These are phyloP conservation scores for Drymodes brunneopygia DNA, from an alignment of 2,113 vertebrate genomes.

Conservation along the genomic window DNA sequence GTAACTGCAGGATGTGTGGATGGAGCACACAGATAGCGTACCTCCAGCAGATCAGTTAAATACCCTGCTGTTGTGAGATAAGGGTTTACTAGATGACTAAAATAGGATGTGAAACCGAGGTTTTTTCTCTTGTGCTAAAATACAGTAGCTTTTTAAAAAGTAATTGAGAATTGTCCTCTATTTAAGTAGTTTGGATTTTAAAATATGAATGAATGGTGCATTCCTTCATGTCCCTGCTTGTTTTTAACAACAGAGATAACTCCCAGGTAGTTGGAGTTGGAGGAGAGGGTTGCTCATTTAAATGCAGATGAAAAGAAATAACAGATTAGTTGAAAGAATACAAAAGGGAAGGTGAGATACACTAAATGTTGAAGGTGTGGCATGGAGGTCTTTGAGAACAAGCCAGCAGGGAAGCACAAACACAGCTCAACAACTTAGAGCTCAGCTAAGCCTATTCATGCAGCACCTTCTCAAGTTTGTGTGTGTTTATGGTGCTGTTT, in stretches of 20 bases:
- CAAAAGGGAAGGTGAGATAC: neutral
- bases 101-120: constrained; percentile 43
- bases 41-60: neutral
- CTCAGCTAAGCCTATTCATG: neutral
- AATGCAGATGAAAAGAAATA: neutral
- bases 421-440: neutral
- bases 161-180: neutral
- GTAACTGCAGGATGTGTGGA: constrained; percentile 57
- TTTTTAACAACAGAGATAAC: neutral
- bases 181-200: neutral
- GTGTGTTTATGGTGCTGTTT: neutral
- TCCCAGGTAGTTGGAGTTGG: neutral
- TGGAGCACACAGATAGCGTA: neutral
- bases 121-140: neutral
- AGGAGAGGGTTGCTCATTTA: neutral
- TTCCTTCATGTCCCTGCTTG: neutral
- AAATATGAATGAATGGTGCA: neutral
- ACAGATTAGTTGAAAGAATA: neutral
- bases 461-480: neutral
- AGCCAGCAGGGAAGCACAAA: neutral
- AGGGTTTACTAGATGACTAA: constrained; percentile 30
- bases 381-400: neutral
- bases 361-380: neutral
- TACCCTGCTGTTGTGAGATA: neutral
- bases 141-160: neutral